phyloP scores from a whole-genome alignment of 1,140 invertebrate genomes.

The Drosophila sp. region DNA sequence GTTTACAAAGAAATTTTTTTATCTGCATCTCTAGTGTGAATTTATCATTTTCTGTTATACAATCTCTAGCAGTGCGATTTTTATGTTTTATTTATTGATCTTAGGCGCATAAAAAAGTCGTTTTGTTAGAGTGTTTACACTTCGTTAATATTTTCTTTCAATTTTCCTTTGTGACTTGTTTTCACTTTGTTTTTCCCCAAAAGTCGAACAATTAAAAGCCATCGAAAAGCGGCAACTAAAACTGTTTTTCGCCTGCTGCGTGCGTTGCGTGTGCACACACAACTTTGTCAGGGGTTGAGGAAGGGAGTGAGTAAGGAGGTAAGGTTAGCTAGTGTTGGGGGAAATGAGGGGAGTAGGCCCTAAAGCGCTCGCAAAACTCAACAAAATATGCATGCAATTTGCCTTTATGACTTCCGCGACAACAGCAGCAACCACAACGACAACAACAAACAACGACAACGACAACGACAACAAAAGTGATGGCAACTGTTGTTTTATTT shows the following conservation, averaged over 20 bases:
- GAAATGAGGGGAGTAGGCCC: not conserved
- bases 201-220: constrained; percentile 46
- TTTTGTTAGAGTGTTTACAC: constrained; percentile 3
- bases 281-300: not conserved
- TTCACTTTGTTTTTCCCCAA: constrained; percentile 35
- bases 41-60: not conserved
- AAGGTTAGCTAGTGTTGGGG: not conserved
- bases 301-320: not conserved
- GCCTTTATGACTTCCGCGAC: constrained; percentile 76
- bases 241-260: constrained; percentile 36
- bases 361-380: constrained; percentile 22
- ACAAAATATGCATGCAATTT: constrained; percentile 71
- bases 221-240: constrained; percentile 24
- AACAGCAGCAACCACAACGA: constrained; percentile 30
- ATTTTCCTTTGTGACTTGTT: constrained; percentile 24
- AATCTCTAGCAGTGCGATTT: not conserved
- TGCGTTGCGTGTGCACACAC: constrained; percentile 38
- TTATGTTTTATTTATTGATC: not conserved
- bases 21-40: too few relatives aligned
- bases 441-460: constrained; percentile 8
- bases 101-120: not conserved
- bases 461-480: constrained; percentile 15
- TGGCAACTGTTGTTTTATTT: constrained; percentile 33
- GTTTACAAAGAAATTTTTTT: not conserved
- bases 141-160: constrained; percentile 20